phyloP scores from a whole-genome alignment of 2,113 vertebrate species.

The Furnarius figulus region DNA sequence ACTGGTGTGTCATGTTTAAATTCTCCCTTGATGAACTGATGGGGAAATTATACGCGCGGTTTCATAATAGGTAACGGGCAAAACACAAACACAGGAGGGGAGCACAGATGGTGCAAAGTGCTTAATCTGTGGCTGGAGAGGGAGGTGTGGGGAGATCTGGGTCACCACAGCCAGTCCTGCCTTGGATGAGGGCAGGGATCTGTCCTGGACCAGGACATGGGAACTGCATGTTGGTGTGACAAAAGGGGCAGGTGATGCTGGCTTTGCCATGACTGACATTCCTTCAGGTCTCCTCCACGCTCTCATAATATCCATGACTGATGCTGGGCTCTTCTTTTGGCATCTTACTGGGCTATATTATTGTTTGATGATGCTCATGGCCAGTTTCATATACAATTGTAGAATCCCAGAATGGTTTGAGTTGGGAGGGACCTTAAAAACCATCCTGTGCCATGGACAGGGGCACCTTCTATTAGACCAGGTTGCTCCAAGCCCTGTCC shows the following conservation, averaged over 20 bases:
- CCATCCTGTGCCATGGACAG: not conserved
- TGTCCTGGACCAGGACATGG: rapidly evolving
- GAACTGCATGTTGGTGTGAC: rapidly evolving
- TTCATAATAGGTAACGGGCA: not conserved
- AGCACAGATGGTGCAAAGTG: not conserved
- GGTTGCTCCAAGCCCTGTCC: not conserved
- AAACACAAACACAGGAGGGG: not conserved
- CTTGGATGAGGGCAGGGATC: not conserved
- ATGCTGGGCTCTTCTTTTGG: not conserved
- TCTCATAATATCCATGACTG: rapidly evolving
- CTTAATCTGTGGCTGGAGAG: not conserved
- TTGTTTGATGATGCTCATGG: not conserved
- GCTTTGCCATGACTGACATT: rapidly evolving
- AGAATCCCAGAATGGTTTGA: not conserved
- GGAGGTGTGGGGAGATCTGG: not conserved
- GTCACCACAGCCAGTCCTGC: not conserved
- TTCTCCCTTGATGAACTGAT: constrained; percentile 31
- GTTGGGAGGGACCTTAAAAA: not conserved
- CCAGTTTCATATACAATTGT: rapidly evolving
- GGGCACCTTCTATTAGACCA: not conserved
- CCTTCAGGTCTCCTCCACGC: rapidly evolving
- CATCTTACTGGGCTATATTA: not conserved
- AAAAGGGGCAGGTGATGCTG: rapidly evolving
- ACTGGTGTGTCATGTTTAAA: constrained; percentile 51
- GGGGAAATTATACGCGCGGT: not conserved